A percentile compares a stretch with the other conserved stretches of the same genome.
Conservation (phyloP, 2,888 invertebrate species). For the Congeria kusceri region DNA sequence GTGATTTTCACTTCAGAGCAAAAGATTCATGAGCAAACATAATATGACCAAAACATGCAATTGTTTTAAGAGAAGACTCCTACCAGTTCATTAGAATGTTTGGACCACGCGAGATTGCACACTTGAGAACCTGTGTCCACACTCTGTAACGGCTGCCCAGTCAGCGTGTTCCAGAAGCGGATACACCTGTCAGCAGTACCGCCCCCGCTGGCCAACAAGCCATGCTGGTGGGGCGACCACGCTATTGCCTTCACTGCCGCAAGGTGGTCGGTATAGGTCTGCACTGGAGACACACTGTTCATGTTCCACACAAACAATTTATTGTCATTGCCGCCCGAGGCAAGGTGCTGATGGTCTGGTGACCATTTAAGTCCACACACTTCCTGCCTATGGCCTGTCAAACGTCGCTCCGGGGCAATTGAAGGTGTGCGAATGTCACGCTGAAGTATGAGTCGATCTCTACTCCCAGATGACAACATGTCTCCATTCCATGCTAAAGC, state of each 20-base stretch:
- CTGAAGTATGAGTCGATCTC: conserved; percentile 97
- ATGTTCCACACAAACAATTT: conserved; percentile 96
- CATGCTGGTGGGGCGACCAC: conserved; percentile 99
- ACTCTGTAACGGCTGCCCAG: conserved; percentile 98
- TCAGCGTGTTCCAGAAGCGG: conserved; percentile 99
- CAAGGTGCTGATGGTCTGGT: conserved; percentile 97
- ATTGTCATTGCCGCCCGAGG: conserved; percentile 99
- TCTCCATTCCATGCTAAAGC: conserved; percentile 99
- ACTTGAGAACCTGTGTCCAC: conserved; percentile 99
- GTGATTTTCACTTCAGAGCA: no score
- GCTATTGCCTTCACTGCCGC: conserved; percentile 98
- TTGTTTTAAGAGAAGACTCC: conserved; percentile 69
- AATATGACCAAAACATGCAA: no score
- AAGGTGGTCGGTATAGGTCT: conserved; percentile 97
- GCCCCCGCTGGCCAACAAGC: conserved; percentile 97
- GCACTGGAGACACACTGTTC: conserved; percentile 89
- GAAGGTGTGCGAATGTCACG: conserved; percentile 91
- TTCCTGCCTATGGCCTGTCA: conserved; percentile 98
- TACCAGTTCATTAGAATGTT: conserved; percentile 98
- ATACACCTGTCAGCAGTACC: conserved; percentile 99
- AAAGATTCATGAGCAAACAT: no score
- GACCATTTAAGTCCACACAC: conserved; percentile 99
- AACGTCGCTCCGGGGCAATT: conserved; percentile 85
- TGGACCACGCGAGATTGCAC: conserved; percentile 99
- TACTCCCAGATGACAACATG: conserved; percentile 96